Base-by-base conservation (phyloP, 2,888 invertebrate genomes). In the Drosophila glabriapex region DNA sequence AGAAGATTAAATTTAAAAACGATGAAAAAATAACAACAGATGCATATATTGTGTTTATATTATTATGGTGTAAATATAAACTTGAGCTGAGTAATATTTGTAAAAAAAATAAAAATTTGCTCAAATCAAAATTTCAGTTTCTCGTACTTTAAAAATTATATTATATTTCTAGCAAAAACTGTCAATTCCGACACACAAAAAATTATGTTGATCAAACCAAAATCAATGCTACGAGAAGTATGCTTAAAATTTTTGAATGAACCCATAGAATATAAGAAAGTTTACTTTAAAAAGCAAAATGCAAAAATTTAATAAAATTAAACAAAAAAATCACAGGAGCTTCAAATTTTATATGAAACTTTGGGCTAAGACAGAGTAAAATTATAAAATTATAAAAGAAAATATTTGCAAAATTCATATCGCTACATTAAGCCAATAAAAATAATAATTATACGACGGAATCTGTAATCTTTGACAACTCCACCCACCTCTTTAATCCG, bases 261-360 rank as follows among this genome's bases (percentile, higher is more conserved):
- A 28, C 6, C 16, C 25, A 28, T 65, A 73, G 68, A 46, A 31
- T 16, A 28, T 55, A 80, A 73, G 60, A 61, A 60, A 46, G 59
- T 68, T 72, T 88, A 85, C 79, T 74, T 77, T 78, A 83, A 77
- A 69, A 64, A 49, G 9, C 65, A 25, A 35, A 50, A 68, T 41
- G 12, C 1, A 28, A 70, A 62, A 29, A 46, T n/a, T 2, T 25
- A 35, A 52, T 16, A 10, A 10, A 43, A 25, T 25, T 12, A 55
- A 56, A 37, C 50, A 52, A n/a, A 9, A 46, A 50, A 49, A 33
- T 16, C 53, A 77, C 52, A 86, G 75, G 88, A 85, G 80, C 80
- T 89, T 87, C 78, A 82, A 85, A 77, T 89, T 85, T 85, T 82
- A 67, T 84, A 85, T 50, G 65, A 73, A 75, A 56, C 69, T 80